These are phyloP conservation scores for Monopterus albus DNA, from an alignment of 2,113 vertebrate species.

Conservation along the genomic window DNA sequence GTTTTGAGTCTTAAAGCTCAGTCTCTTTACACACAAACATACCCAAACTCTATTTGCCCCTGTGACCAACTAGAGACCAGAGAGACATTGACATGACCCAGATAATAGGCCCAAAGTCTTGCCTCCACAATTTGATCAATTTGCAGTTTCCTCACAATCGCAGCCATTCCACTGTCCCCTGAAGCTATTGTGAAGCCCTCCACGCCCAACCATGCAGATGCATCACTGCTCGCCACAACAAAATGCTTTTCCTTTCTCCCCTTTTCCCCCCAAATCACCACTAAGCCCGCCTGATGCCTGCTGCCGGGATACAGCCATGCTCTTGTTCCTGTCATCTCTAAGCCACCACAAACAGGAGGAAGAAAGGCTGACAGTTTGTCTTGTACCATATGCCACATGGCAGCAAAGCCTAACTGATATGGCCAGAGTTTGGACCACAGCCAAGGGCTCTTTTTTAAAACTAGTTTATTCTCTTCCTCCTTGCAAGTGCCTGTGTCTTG, in stretches of 20 bases:
- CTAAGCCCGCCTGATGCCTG: constrained; percentile 81
- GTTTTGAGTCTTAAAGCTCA: constrained; percentile 37
- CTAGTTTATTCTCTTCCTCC: constrained; percentile 66
- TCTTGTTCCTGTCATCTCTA: constrained; percentile 78
- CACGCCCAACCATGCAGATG: constrained; percentile 62
- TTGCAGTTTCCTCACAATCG: constrained; percentile 77
- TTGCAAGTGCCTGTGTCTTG: constrained; percentile 71
- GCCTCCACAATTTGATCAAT: constrained; percentile 86
- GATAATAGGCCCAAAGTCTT: constrained; percentile 84
- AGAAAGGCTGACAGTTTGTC: constrained; percentile 85
- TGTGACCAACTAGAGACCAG: constrained; percentile 78
- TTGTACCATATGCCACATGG: constrained; percentile 85
- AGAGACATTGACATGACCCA: constrained; percentile 84
- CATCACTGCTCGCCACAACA: constrained; percentile 65
- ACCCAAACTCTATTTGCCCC: constrained; percentile 52
- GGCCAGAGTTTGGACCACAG: constrained; percentile 72
- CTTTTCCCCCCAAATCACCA: constrained; percentile 81
- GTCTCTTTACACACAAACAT: constrained; percentile 48
- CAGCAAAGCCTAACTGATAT: constrained; percentile 83
- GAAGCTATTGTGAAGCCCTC: constrained; percentile 66
- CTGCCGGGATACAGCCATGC: constrained; percentile 75
- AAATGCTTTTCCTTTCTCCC: constrained; percentile 72
- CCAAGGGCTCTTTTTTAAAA: constrained; percentile 72
- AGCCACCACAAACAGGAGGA: constrained; percentile 65
- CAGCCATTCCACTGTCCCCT: constrained; percentile 77